phyloP scores from a whole-genome alignment of 2,797 vertebrate genomes.

The Kryptolebias ocellatus region DNA sequence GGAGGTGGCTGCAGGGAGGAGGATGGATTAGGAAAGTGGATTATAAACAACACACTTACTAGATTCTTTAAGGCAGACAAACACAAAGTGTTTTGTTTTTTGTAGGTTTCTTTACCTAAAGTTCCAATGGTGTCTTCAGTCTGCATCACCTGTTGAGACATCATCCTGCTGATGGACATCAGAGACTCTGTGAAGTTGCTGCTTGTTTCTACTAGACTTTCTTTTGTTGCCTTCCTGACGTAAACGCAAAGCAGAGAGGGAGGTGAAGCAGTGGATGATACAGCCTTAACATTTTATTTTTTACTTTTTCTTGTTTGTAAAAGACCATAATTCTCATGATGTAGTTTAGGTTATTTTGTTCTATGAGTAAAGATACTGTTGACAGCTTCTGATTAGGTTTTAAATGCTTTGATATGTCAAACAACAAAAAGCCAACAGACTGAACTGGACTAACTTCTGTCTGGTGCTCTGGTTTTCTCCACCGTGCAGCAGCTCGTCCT shows the following conservation, averaged over 20 bases:
- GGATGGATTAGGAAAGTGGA: background rate
- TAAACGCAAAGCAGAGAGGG: slow-evolving; percentile 16
- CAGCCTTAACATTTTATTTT: background rate
- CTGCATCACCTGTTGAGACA: slow-evolving; percentile 94
- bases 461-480: slow-evolving; percentile 75
- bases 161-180: slow-evolving; percentile 95
- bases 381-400: no score
- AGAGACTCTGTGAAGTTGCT: slow-evolving; percentile 92
- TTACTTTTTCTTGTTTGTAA: background rate
- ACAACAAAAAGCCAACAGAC: background rate
- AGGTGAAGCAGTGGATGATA: background rate
- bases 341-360: no score
- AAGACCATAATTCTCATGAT: background rate
- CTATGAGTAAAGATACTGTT: no score
- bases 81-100: background rate
- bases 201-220: slow-evolving; percentile 89
- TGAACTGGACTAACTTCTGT: slow-evolving; percentile 81
- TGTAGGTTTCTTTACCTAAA: slow-evolving; percentile 80
- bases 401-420: no score
- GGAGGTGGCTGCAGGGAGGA: slow-evolving; percentile 81
- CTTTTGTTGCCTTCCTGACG: slow-evolving; percentile 89
- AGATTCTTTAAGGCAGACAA: background rate
- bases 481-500: slow-evolving; percentile 88
- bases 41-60: background rate
- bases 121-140: slow-evolving; percentile 89